Conservation (phyloP, 2,888 invertebrate species). For the Drosophila kambysellisi region DNA sequence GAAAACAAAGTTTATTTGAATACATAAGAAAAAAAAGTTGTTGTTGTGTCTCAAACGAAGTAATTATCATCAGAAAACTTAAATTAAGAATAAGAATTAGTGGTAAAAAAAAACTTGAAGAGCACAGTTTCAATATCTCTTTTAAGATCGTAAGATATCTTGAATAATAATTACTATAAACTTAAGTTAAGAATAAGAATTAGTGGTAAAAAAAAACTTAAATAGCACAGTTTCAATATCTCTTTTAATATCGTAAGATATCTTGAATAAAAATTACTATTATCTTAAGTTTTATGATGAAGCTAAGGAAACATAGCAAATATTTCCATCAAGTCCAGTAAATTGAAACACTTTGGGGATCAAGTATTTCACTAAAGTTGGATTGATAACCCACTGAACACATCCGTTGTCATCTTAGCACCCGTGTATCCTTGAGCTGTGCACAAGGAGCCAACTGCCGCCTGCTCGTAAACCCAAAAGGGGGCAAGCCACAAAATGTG, state of each 20-base stretch:
- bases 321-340: neutral
- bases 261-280: neutral
- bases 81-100: neutral
- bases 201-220: too few species aligned
- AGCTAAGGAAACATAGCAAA: neutral
- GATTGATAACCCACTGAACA: slow-evolving; percentile 25
- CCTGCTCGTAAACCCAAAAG: slow-evolving; percentile 35
- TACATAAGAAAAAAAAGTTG: neutral
- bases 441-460: slow-evolving; percentile 13
- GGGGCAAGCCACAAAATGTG: slow-evolving; percentile 46
- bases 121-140: neutral
- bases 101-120: too few species aligned
- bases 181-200: neutral
- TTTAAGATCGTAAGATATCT: neutral
- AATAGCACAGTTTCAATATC: neutral
- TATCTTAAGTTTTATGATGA: neutral
- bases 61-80: neutral
- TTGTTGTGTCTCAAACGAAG: neutral
- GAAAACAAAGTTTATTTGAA: neutral
- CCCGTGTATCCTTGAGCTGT: slow-evolving; percentile 29
- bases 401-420: slow-evolving; percentile 32
- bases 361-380: neutral
- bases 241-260: neutral
- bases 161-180: neutral
- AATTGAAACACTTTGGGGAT: neutral